Conservation (phyloP, 53 echinoderm and acorn worm genomes). For the Astropecten irregularis region DNA sequence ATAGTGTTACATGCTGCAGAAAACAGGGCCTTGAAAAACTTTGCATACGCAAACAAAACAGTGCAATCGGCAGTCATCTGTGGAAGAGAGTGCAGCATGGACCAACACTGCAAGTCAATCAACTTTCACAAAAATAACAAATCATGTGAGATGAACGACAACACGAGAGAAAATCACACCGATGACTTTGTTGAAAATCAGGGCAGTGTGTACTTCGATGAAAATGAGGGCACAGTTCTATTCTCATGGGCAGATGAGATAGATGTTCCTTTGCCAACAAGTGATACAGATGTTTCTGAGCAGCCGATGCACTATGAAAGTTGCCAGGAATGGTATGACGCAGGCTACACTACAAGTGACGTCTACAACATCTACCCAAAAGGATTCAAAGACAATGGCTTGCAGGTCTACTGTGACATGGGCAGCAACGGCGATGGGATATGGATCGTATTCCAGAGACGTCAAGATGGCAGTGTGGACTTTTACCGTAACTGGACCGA, state of each 20-base stretch:
- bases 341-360: neutral
- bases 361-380: neutral
- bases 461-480: neutral
- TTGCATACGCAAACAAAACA: too few relatives aligned
- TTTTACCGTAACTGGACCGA: conserved; percentile 18
- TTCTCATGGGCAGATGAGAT: neutral
- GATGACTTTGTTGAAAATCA: neutral
- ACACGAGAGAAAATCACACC: neutral
- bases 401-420: neutral
- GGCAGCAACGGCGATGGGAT: neutral
- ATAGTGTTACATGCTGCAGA: neutral
- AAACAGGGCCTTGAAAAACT: neutral
- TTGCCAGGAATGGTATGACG: neutral
- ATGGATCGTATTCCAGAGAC: neutral
- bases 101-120: neutral
- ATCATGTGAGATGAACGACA: neutral
- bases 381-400: neutral
- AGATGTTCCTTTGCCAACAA: neutral
- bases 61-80: neutral
- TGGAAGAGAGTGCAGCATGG: conserved; percentile 5
- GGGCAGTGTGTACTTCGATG: conserved; percentile 3
- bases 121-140: neutral
- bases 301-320: neutral
- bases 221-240: neutral
- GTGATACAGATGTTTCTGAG: too few relatives aligned